Conservation (phyloP, 2,113 vertebrate genomes). For the Thalassoma bifasciatum region DNA sequence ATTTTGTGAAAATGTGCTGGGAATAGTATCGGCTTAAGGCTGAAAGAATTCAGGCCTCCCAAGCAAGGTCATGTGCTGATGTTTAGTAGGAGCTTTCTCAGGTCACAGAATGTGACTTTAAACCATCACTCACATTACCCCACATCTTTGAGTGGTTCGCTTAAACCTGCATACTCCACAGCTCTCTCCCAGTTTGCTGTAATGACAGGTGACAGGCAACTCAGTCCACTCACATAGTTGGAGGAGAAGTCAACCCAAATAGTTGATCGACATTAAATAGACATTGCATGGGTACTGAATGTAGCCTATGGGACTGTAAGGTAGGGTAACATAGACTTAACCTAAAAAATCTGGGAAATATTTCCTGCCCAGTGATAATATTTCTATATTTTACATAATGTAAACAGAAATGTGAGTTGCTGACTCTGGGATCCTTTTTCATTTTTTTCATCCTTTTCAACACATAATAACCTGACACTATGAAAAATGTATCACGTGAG, state of each 20-base stretch:
- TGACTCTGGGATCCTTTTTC: constrained; percentile 33
- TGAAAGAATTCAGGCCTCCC: constrained; percentile 79
- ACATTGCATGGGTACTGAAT: constrained; percentile 21
- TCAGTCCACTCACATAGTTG: constrained; percentile 62
- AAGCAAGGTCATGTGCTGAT: constrained; percentile 82
- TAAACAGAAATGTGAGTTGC: constrained; percentile 18
- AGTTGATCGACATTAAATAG: constrained; percentile 39
- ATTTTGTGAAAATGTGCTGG: constrained; percentile 70
- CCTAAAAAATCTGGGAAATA: neutral
- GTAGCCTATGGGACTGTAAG: constrained; percentile 13
- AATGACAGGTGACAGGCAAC: constrained; percentile 74
- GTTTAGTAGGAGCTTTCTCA: constrained; percentile 81
- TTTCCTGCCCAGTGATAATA: neutral
- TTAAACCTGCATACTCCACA: constrained; percentile 64
- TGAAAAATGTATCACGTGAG: constrained; percentile 10
- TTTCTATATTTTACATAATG: constrained; percentile 6
- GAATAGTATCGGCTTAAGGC: constrained; percentile 78
- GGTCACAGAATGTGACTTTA: constrained; percentile 77
- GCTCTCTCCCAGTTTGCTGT: constrained; percentile 61
- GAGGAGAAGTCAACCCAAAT: constrained; percentile 60
- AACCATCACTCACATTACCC: constrained; percentile 76
- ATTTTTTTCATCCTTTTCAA: constrained; percentile 11
- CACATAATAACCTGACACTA: constrained; percentile 7
- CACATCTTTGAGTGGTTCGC: constrained; percentile 67
- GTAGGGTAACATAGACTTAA: neutral